Conservation (phyloP, 2,888 invertebrate genomes). For the Drosophila sordidula region DNA sequence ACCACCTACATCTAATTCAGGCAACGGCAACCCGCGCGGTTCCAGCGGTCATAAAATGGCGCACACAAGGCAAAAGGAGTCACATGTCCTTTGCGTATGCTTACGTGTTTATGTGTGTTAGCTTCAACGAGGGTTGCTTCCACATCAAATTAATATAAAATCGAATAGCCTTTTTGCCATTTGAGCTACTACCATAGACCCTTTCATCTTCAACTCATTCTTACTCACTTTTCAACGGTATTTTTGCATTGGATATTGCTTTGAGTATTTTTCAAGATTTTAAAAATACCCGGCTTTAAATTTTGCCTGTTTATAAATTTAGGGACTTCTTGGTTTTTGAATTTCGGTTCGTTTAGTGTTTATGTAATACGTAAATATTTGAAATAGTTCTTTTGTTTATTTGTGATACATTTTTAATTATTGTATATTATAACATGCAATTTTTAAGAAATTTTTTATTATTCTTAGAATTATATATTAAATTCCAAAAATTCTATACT, state of each 20-base stretch:
- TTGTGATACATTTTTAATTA: too few species aligned
- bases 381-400: too few species aligned
- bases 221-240: background rate
- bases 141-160: background rate
- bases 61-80: conserved; percentile 37
- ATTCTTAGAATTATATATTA: too few species aligned
- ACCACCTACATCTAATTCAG: conserved; percentile 74
- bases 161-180: background rate
- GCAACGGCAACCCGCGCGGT: conserved; percentile 42
- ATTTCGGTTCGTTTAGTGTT: too few species aligned
- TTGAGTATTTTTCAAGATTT: background rate
- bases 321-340: too few species aligned
- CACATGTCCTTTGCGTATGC: conserved; percentile 46
- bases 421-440: too few species aligned
- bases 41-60: conserved; percentile 63
- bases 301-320: background rate
- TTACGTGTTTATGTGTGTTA: conserved; percentile 27
- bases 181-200: background rate
- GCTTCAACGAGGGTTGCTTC: conserved; percentile 34
- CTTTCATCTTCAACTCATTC: background rate
- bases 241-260: background rate
- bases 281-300: background rate
- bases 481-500: too few species aligned
- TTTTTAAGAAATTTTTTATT: too few species aligned
- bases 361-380: too few species aligned